Evolutionary conservation across 2,113 vertebrate species (phyloP).

Genomic region (Lanius collurio): DNA sequence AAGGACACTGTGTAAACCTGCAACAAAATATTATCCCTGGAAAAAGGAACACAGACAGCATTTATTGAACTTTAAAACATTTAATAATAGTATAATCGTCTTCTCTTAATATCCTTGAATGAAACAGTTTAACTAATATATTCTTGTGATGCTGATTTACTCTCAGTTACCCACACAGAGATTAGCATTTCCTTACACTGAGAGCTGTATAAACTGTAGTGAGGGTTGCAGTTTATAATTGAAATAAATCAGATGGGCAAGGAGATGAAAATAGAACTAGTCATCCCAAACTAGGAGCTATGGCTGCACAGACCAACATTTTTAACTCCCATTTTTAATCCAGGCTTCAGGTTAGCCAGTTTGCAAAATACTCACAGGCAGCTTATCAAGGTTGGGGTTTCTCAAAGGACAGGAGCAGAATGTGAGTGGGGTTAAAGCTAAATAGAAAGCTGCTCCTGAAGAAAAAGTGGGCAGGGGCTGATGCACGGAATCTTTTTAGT

Average conservation of each 20-base stretch:
- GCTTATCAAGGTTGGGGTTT: background rate
- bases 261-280: background rate
- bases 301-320: background rate
- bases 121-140: background rate
- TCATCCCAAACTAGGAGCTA: background rate
- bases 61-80: background rate
- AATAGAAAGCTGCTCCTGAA: background rate
- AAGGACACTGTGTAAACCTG: background rate
- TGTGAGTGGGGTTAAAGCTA: background rate
- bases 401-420: background rate
- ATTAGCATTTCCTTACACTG: background rate
- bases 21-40: background rate
- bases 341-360: background rate
- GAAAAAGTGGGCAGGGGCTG: background rate
- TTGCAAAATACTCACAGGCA: background rate
- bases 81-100: background rate
- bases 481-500: background rate
- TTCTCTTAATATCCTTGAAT: background rate
- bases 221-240: background rate
- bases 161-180: background rate
- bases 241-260: background rate
- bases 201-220: background rate
- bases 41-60: background rate
- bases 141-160: background rate
- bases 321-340: background rate